These are phyloP conservation scores for Bhutanitis thaidina DNA, from an alignment of 2,888 invertebrate genomes.

Conservation along the genomic window DNA sequence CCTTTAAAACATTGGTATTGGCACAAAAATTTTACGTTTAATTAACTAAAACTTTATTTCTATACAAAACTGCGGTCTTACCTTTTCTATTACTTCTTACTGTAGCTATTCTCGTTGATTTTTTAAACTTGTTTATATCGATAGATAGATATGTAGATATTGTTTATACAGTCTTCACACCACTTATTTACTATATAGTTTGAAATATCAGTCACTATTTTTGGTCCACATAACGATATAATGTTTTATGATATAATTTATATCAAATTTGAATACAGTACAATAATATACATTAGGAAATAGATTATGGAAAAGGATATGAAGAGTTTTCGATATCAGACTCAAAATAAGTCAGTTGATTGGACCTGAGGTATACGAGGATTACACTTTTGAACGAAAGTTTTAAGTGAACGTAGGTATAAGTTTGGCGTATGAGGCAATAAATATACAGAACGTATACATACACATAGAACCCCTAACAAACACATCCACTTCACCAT, in stretches of 20 bases:
- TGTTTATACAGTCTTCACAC: too few relatives aligned
- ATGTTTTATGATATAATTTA: too few relatives aligned
- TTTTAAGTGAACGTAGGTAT: neutral
- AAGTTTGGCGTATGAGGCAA: slow-evolving; percentile 3
- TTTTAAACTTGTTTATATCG: too few relatives aligned
- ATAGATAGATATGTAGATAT: too few relatives aligned
- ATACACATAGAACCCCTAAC: slow-evolving; percentile 7
- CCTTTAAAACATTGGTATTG: too few relatives aligned
- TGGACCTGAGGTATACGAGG: slow-evolving; percentile 52
- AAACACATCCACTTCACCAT: slow-evolving; percentile 37
- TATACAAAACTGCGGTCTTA: too few relatives aligned
- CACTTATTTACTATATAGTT: too few relatives aligned
- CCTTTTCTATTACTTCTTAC: too few relatives aligned
- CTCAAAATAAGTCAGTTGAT: slow-evolving; percentile 59
- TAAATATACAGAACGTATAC: slow-evolving; percentile 5
- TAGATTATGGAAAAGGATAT: slow-evolving; percentile 29
- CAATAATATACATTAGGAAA: slow-evolving; percentile 7
- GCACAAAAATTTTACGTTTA: too few relatives aligned
- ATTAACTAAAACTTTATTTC: too few relatives aligned
- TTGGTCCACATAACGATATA: slow-evolving; percentile 11
- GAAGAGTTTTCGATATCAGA: slow-evolving; percentile 47
- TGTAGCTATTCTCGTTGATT: too few relatives aligned
- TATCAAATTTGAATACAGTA: slow-evolving; percentile 5
- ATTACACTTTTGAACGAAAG: neutral
- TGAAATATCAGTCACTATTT: neutral